Conservation (phyloP, 2,113 vertebrate species). For the Microtus pennsylvanicus region DNA sequence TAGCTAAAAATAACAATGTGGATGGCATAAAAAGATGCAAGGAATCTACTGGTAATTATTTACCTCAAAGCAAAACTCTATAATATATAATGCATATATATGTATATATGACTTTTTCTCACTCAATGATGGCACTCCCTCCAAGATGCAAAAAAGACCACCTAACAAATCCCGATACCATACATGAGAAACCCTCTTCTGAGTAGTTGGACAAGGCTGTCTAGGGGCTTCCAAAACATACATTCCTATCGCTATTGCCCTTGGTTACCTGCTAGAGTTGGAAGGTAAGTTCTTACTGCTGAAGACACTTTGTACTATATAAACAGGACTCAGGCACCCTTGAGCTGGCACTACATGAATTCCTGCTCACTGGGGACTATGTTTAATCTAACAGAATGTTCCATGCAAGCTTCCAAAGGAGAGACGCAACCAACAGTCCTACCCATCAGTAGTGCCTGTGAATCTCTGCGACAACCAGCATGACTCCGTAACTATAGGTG, state of each 20-base stretch:
- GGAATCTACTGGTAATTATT: background rate
- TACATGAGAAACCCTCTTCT: background rate
- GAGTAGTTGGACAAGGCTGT: background rate
- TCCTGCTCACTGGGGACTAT: background rate
- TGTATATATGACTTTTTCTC: background rate
- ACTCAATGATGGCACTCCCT: background rate
- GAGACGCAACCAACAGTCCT: background rate
- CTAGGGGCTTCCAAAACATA: background rate
- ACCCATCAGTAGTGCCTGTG: background rate
- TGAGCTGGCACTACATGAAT: background rate
- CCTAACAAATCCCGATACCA: background rate
- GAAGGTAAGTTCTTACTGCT: background rate
- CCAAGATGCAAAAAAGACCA: background rate
- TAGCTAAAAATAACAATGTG: background rate
- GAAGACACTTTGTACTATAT: background rate
- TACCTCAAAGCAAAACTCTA: background rate
- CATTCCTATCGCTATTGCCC: background rate
- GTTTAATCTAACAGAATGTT: background rate
- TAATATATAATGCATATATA: no score
- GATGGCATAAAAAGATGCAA: background rate
- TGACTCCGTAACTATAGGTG: background rate
- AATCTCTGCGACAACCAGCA: background rate
- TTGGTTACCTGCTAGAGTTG: background rate
- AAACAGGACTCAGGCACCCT: background rate
- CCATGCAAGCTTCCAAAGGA: background rate